Evolutionary conservation across 2,888 invertebrate species (phyloP).

Genomic region (Sminthurinus aureus): DNA sequence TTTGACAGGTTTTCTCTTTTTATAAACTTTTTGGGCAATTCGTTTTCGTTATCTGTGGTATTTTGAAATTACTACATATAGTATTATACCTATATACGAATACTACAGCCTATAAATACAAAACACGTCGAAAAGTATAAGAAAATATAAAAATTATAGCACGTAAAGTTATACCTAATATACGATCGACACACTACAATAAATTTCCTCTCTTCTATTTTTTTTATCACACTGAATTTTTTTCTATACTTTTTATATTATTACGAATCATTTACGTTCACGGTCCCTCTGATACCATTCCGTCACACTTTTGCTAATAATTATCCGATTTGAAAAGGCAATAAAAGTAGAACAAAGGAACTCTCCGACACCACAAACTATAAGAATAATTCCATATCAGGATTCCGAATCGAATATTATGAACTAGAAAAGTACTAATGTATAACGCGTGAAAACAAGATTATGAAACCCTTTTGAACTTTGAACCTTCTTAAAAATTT

Average conservation of each 20-base stretch:
- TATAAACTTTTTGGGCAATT: neutral
- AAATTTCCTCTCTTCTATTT: no score
- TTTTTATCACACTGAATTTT: neutral
- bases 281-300: neutral
- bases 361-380: neutral
- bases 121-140: neutral
- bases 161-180: neutral
- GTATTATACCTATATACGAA: neutral
- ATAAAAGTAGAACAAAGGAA: slow-evolving; percentile 17
- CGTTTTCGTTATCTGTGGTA: neutral
- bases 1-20: slow-evolving; percentile 15
- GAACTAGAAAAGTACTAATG: no score
- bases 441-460: no score
- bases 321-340: neutral
- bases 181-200: neutral
- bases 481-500: no score
- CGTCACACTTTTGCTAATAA: neutral
- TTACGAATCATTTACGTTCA: neutral
- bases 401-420: no score
- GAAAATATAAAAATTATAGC: no score
- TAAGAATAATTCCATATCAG: neutral
- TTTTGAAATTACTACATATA: neutral
- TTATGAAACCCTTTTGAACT: no score
- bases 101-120: no score
- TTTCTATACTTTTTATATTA: neutral